phyloP scores from a whole-genome alignment of 2,888 invertebrate genomes.

The Linhomoeus sp. region DNA sequence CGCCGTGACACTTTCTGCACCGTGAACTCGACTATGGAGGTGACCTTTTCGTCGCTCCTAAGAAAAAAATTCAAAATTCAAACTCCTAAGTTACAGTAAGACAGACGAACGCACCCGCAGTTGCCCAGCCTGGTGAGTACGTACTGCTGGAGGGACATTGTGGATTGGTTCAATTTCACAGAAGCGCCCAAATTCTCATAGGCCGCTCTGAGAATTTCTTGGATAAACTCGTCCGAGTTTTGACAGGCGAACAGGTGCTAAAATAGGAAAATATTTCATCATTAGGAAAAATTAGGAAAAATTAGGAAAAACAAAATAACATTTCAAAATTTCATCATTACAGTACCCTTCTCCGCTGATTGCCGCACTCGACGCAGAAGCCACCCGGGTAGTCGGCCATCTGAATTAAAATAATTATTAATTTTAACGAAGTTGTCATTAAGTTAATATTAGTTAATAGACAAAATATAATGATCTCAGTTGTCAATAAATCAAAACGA shows the following conservation, averaged over 20 bases:
- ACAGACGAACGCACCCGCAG: slow-evolving; percentile 51
- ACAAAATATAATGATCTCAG: no score
- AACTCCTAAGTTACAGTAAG: slow-evolving; percentile 3
- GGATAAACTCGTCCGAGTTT: slow-evolving; percentile 64
- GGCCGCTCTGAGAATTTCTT: slow-evolving; percentile 63
- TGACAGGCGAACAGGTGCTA: slow-evolving; percentile 66
- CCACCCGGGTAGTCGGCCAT: slow-evolving; percentile 76
- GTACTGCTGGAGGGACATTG: slow-evolving; percentile 66
- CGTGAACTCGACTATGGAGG: slow-evolving; percentile 83
- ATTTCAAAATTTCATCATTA: no score
- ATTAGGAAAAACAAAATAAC: no score
- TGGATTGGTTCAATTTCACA: slow-evolving; percentile 60
- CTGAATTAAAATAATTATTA: slow-evolving; percentile 29
- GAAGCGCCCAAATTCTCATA: slow-evolving; percentile 55
- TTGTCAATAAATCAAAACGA: no score
- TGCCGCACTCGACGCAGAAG: slow-evolving; percentile 71
- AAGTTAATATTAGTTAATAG: no score
- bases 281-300: neutral
- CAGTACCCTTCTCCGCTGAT: slow-evolving; percentile 56
- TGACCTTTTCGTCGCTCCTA: slow-evolving; percentile 74
- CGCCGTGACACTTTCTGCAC: slow-evolving; percentile 74
- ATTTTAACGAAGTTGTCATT: no score
- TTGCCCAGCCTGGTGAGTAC: slow-evolving; percentile 70
- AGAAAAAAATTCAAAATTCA: neutral
- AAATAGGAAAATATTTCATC: slow-evolving; percentile 13